These are phyloP conservation scores for Leptoclinus maculatus DNA, from an alignment of 2,797 vertebrate genomes.

Conservation along the genomic window DNA sequence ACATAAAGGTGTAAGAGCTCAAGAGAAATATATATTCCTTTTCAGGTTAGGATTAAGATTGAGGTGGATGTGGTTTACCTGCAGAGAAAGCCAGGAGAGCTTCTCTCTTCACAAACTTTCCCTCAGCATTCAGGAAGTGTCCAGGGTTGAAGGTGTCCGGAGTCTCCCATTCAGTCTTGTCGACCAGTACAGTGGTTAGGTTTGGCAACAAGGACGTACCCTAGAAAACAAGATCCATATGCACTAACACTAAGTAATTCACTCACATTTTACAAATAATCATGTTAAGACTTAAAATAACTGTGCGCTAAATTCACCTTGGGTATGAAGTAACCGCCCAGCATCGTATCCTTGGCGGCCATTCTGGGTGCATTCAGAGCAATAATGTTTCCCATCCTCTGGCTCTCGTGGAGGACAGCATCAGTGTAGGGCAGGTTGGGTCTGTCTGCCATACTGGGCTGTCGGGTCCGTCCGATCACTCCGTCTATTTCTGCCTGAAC, in stretches of 20 bases:
- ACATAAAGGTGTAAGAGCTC: background rate
- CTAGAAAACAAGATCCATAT: background rate
- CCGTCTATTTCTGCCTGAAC: slow-evolving; percentile 88
- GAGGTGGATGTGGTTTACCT: slow-evolving; percentile 71
- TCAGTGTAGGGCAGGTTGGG: slow-evolving; percentile 88
- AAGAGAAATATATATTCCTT: background rate
- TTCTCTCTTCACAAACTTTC: slow-evolving; percentile 85
- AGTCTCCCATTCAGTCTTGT: slow-evolving; percentile 87
- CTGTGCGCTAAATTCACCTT: slow-evolving; percentile 79
- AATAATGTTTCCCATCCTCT: slow-evolving; percentile 85
- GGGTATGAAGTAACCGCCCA: slow-evolving; percentile 85
- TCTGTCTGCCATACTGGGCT: slow-evolving; percentile 79
- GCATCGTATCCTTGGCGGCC: slow-evolving; percentile 67
- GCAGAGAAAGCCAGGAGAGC: slow-evolving; percentile 84
- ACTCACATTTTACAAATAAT: too few relatives aligned
- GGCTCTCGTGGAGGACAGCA: slow-evolving; percentile 89
- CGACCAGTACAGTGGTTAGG: slow-evolving; percentile 86
- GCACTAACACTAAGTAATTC: background rate
- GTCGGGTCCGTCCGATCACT: slow-evolving; percentile 80
- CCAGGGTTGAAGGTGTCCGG: slow-evolving; percentile 86
- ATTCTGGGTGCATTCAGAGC: slow-evolving; percentile 47
- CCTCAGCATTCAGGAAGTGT: slow-evolving; percentile 87
- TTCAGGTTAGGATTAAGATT: background rate
- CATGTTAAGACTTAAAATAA: too few relatives aligned
- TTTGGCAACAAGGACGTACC: slow-evolving; percentile 64